These are phyloP conservation scores for Circaetus cinerascens DNA, from an alignment of 2,113 vertebrate genomes.

Conservation along the genomic window DNA sequence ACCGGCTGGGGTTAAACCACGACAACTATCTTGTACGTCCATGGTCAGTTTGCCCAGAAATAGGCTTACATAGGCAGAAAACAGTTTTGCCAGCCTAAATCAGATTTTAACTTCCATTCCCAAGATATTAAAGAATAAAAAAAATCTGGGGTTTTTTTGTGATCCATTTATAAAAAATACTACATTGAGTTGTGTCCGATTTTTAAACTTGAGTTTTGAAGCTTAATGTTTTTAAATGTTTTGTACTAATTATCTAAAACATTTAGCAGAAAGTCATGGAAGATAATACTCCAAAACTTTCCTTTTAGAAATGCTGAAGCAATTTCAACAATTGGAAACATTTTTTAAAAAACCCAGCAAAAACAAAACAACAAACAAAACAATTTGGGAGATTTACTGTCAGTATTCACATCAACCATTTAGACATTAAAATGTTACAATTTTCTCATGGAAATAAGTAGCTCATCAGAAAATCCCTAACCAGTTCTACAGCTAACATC, in stretches of 20 bases:
- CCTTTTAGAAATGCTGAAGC: neutral
- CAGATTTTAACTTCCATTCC: neutral
- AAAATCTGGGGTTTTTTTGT: neutral
- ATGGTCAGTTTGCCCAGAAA: neutral
- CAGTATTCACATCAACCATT: neutral
- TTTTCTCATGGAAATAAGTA: neutral
- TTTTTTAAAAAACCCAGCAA: fast-evolving
- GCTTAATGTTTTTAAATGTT: neutral
- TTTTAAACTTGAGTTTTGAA: neutral
- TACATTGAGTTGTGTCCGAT: neutral
- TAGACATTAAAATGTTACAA: neutral
- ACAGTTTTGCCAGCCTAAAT: neutral
- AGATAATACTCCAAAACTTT: neutral
- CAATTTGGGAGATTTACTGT: neutral
- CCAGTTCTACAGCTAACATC: neutral
- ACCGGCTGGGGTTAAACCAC: no score
- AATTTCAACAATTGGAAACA: neutral
- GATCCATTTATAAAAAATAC: neutral
- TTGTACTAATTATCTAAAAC: neutral
- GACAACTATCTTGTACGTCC: neutral
- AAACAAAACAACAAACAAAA: neutral
- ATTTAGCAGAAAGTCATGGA: neutral
- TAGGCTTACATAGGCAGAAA: neutral
- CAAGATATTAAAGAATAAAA: neutral
- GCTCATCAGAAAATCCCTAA: neutral